These are phyloP conservation scores for Oedothorax gibbosus DNA, from an alignment of 1,140 invertebrate genomes.

Conservation along the genomic window DNA sequence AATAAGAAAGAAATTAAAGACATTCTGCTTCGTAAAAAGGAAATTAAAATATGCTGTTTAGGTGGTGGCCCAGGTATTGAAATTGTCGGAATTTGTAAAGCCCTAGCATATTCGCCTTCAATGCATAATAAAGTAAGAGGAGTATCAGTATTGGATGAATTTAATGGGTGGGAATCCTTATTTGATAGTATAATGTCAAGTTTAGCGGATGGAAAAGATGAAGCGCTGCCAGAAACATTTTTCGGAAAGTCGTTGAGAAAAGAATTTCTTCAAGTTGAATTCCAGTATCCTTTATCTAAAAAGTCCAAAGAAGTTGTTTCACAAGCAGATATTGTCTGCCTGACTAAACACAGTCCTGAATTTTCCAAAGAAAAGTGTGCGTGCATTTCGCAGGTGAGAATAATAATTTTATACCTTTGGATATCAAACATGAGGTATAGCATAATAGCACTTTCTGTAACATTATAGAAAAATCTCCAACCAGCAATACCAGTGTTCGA, in stretches of 20 bases:
- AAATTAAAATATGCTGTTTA: constrained; percentile 34
- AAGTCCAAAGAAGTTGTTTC: not conserved
- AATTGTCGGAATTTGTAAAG: constrained; percentile 43
- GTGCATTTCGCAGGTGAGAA: constrained; percentile 20
- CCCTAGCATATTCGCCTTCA: not conserved
- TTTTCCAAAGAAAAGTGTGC: not conserved
- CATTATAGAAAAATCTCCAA: too few species aligned
- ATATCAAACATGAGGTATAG: too few species aligned
- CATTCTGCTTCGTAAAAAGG: not conserved
- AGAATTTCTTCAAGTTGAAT: constrained; percentile 13
- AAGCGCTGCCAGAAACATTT: constrained; percentile 22
- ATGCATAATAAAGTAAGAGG: constrained; percentile 13
- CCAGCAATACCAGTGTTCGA: too few species aligned
- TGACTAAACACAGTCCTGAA: constrained; percentile 29
- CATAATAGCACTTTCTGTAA: too few species aligned
- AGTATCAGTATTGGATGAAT: constrained; percentile 25
- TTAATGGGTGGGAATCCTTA: constrained; percentile 13
- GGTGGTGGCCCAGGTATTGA: constrained; percentile 45
- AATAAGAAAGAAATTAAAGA: constrained; percentile 16
- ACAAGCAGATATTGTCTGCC: constrained; percentile 37
- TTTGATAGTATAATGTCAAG: constrained; percentile 17
- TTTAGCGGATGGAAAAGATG: constrained; percentile 9
- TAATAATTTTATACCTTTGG: too few species aligned
- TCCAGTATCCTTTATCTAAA: not conserved
- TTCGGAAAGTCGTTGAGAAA: constrained; percentile 12